phyloP scores from a whole-genome alignment of 2,888 invertebrate genomes.

The Caenorhabditis sp. region DNA sequence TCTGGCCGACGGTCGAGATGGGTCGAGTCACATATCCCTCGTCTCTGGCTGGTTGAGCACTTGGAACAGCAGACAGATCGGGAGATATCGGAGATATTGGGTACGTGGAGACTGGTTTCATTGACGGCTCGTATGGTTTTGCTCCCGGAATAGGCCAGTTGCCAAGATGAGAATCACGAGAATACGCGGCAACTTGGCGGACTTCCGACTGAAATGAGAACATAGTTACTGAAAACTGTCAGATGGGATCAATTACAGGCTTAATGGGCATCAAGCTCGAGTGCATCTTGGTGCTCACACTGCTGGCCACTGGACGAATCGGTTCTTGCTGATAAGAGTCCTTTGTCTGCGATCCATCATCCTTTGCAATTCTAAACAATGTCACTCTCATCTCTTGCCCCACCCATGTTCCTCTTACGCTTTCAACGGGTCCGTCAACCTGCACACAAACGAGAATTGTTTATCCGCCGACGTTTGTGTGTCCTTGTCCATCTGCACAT shows the following conservation, averaged over 20 bases:
- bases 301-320: slow-evolving; percentile 61
- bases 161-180: slow-evolving; percentile 69
- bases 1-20: slow-evolving; percentile 40
- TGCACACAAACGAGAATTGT: slow-evolving; percentile 82
- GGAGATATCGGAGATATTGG: slow-evolving; percentile 54
- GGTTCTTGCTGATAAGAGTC: slow-evolving; percentile 53
- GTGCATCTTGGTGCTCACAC: slow-evolving; percentile 63
- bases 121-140: slow-evolving; percentile 66
- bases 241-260: slow-evolving; percentile 26
- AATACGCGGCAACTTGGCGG: slow-evolving; percentile 63
- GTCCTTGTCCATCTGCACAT: slow-evolving; percentile 83
- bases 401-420: slow-evolving; percentile 18
- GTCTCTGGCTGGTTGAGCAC: slow-evolving; percentile 11
- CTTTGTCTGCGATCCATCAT: slow-evolving; percentile 26
- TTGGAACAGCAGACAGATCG: slow-evolving; percentile 12
- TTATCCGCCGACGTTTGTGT: slow-evolving; percentile 80
- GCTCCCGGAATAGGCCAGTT: slow-evolving; percentile 77
- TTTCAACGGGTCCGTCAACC: slow-evolving; percentile 70
- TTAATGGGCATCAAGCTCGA: slow-evolving; percentile 58
- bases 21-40: slow-evolving; percentile 54
- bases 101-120: slow-evolving; percentile 69
- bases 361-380: slow-evolving; percentile 35
- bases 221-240: neutral
- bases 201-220: slow-evolving; percentile 54
- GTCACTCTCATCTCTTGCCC: neutral